Evolutionary conservation across 1,140 invertebrate species (phyloP).

Genomic region (Meloidogyne floridensis): DNA sequence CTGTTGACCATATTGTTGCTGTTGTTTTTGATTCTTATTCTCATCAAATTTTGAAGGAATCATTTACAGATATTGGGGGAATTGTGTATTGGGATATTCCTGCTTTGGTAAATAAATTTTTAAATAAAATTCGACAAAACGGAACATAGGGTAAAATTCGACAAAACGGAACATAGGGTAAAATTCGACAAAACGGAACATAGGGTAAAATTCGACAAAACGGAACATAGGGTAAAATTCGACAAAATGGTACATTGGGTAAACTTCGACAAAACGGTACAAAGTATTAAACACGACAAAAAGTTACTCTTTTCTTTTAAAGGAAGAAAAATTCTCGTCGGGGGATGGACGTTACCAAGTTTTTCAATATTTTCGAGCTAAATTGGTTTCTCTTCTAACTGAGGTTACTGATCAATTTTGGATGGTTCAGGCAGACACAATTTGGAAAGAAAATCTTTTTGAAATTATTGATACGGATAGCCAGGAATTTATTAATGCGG

Average conservation of each 20-base stretch:
- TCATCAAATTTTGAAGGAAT: slow-evolving; percentile 23
- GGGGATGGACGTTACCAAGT: slow-evolving; percentile 54
- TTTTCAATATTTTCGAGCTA: slow-evolving; percentile 54
- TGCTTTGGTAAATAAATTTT: slow-evolving; percentile 28
- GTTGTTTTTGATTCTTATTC: slow-evolving; percentile 50
- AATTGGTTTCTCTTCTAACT: slow-evolving; percentile 43
- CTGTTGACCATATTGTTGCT: slow-evolving; percentile 42
- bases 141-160: no score
- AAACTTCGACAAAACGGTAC: not conserved
- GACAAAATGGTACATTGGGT: slow-evolving; percentile 9
- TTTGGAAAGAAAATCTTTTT: slow-evolving; percentile 52
- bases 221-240: not conserved
- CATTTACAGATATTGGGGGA: slow-evolving; percentile 40
- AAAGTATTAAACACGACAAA: no score
- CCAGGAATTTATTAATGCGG: slow-evolving; percentile 23
- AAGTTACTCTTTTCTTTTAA: no score
- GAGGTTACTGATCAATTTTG: slow-evolving; percentile 17
- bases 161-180: no score
- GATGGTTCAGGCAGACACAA: slow-evolving; percentile 53
- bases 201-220: no score
- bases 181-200: no score
- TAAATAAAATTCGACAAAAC: not conserved
- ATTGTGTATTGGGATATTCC: slow-evolving; percentile 36
- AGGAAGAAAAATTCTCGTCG: slow-evolving; percentile 44
- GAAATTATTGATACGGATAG: slow-evolving; percentile 37